Conservation (phyloP, 2,113 vertebrate species). For the Helogale parvula region DNA sequence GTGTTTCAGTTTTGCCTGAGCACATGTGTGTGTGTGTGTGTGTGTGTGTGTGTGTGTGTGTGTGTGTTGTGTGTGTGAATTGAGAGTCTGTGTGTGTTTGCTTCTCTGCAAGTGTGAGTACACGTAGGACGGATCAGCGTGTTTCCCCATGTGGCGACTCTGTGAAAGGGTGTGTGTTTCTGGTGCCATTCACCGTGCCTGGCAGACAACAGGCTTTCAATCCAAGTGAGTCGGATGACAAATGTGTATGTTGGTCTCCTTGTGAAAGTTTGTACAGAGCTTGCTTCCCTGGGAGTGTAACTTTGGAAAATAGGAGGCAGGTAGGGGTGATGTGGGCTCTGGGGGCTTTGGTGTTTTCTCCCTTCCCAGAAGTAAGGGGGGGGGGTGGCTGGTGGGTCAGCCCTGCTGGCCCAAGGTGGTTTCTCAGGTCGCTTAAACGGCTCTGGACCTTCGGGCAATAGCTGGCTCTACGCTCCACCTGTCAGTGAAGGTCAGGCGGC, state of each 20-base stretch:
- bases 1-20: not conserved
- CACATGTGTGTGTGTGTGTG: not conserved
- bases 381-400: not conserved
- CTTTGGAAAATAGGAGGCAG: not conserved
- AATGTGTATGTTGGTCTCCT: not conserved
- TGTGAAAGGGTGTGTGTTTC: not conserved
- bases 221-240: not conserved
- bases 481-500: not conserved
- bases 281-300: not conserved
- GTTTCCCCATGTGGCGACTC: not conserved
- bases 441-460: not conserved
- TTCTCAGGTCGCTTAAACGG: fast-evolving
- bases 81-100: not conserved
- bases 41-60: not conserved
- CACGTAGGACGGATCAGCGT: not conserved
- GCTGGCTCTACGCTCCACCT: not conserved
- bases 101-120: not conserved
- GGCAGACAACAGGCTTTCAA: not conserved
- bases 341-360: not conserved
- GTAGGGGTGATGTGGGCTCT: not conserved
- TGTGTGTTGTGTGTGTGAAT: not conserved
- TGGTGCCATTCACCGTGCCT: not conserved
- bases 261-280: not conserved
- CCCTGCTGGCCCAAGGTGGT: not conserved
- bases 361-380: not conserved